A percentile compares a stretch with the other conserved stretches of the same genome.
Conservation (phyloP, 1,140 invertebrate species). For the Saxidomus purpurata region DNA sequence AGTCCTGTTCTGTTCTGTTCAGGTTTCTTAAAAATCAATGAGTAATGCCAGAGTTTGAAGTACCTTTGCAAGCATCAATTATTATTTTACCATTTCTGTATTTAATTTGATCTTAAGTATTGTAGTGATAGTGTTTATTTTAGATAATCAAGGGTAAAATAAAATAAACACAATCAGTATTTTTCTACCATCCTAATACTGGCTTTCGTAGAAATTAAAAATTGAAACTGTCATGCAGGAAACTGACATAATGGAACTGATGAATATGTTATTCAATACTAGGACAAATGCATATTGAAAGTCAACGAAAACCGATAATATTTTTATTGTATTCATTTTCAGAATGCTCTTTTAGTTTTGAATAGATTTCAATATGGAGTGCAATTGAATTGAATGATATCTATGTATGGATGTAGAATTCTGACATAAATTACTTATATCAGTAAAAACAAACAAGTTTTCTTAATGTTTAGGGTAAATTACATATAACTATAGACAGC, state of each 20-base stretch:
- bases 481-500: not conserved
- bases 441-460: conserved; percentile 32
- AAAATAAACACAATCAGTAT: not conserved
- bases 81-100: conserved; percentile 15
- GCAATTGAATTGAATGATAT: not conserved
- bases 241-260: not conserved
- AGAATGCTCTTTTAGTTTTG: not conserved
- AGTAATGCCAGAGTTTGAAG: not conserved
- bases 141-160: not conserved
- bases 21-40: not conserved
- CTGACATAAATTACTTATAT: not conserved
- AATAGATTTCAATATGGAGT: not conserved
- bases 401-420: not conserved
- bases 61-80: not conserved
- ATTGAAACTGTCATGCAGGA: not conserved
- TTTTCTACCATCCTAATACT: not conserved
- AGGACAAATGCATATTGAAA: not conserved
- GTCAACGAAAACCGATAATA: not conserved
- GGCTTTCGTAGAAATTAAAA: not conserved
- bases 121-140: conserved; percentile 9
- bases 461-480: conserved; percentile 27
- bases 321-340: not conserved
- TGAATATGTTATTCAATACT: not conserved
- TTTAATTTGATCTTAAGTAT: conserved; percentile 22
- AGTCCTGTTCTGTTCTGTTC: not conserved